Evolutionary conservation across 2,113 vertebrate genomes (phyloP), one percentile per base, ranked within the genome.

Genomic region (Mus musculus): DNA sequence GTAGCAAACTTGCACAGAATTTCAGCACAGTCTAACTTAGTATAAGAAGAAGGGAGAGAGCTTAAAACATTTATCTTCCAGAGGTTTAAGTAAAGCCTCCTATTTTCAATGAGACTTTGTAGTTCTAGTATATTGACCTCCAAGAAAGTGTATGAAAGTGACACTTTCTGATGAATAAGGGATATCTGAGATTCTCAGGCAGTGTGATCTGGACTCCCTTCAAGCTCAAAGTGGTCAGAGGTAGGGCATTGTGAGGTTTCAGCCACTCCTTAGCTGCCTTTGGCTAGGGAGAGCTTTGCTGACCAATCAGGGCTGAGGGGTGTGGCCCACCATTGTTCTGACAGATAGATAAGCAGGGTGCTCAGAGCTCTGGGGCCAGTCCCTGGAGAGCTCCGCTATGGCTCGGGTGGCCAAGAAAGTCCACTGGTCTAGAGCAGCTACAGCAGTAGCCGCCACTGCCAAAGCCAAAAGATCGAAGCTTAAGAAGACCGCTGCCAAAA

Each of bases 291-390:
- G 42, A 42, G 42, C 42, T 42, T 42, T 42, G 42, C 42, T 42
- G 42, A 42, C 42, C 42, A 42, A 42, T 94, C 91, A 96, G 20
- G 39, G 5, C 63, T 89, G 56, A 89, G 36, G 88, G 72, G 61
- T 20, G 20, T 77, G 24, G 52, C 9, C 49, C 33, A 14, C 46
- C 14, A 72, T 71, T 89, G 73, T 93, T 33, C 42, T 39, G 13
- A 16, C 20, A 49, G 0, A 7, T 0, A 75, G 4, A 7, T 56
- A 86, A 46, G 65, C 7, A 26, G 63, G 52, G 59, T 1, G 1
- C 3, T 85, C 49, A 89, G 20, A 49, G 36, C 2, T 81, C 56
- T 69, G 10, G 11, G 63, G 3, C 4, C 0, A 95, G 82, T 85
- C 63, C 1, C 17, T 20, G 49, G 6, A 3, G 17, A 85, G 30